A percentile compares a stretch with the other conserved stretches of the same genome.
These are phyloP conservation scores for Picathartes gymnocephalus DNA, from an alignment of 2,113 vertebrate species.

Conservation along the genomic window DNA sequence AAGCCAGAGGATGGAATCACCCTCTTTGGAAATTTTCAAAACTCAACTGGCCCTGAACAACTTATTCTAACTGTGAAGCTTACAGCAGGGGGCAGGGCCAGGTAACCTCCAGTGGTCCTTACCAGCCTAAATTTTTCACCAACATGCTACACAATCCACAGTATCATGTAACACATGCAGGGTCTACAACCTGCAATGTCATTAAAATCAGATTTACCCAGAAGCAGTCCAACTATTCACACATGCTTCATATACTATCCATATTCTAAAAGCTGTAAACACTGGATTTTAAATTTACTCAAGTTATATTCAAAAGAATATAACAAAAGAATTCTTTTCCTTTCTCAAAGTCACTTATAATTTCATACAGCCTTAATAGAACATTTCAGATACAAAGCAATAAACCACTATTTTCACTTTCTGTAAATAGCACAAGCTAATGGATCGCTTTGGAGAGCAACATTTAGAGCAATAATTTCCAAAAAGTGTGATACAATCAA, in stretches of 20 bases:
- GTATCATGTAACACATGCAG: neutral
- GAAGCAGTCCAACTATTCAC: neutral
- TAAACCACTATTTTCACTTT: neutral
- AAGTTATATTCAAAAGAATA: neutral
- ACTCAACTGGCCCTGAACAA: neutral
- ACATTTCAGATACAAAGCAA: neutral
- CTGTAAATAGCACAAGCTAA: neutral
- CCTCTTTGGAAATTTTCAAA: neutral
- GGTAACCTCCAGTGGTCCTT: neutral
- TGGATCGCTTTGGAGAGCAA: neutral
- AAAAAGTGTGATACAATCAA: neutral
- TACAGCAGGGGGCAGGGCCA: neutral
- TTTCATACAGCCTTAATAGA: neutral
- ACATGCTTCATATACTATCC: rapidly evolving
- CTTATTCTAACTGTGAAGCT: neutral
- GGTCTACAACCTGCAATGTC: neutral
- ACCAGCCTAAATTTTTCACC: neutral
- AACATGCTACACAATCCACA: neutral
- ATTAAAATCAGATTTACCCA: neutral
- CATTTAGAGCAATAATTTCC: neutral
- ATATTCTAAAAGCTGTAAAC: neutral
- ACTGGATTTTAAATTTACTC: neutral
- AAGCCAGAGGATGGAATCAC: neutral
- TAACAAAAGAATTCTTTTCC: neutral
- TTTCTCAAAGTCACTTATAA: neutral